Conservation (phyloP, 2,113 vertebrate genomes). For the Rhabdomys dilectus region DNA sequence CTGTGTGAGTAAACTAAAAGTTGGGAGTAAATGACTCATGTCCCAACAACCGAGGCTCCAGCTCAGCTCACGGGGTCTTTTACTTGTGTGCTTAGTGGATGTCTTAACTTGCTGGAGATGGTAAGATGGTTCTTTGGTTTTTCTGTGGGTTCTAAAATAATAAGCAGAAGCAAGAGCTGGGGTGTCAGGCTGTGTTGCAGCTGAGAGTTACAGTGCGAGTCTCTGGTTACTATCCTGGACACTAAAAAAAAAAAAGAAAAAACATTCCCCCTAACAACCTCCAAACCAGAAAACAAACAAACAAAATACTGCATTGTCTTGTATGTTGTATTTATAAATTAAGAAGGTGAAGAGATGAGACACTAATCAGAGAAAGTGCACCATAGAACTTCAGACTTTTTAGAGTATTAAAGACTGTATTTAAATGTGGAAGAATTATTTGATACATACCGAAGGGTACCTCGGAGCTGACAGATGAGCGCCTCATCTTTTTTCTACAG, state of each 20-base stretch:
- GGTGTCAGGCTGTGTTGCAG: not conserved
- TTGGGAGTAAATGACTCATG: conserved; percentile 27
- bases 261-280: not conserved
- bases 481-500: not conserved
- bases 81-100: not conserved
- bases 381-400: not conserved
- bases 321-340: conserved; percentile 42
- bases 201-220: not conserved
- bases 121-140: not conserved
- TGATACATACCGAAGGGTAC: not conserved
- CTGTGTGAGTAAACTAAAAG: conserved; percentile 39
- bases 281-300: not conserved
- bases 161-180: not conserved
- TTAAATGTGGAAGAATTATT: conserved; percentile 51
- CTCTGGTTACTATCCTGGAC: not conserved
- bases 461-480: not conserved
- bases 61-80: not conserved
- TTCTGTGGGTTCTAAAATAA: not conserved
- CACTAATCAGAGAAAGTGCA: conserved; percentile 12
- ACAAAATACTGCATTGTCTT: not conserved
- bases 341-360: not conserved
- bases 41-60: not conserved
- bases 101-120: not conserved
- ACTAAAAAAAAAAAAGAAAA: not conserved
- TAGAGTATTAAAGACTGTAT: not conserved